Evolutionary conservation across 2,888 invertebrate genomes (phyloP).

Genomic region (Hemithea aestivaria): DNA sequence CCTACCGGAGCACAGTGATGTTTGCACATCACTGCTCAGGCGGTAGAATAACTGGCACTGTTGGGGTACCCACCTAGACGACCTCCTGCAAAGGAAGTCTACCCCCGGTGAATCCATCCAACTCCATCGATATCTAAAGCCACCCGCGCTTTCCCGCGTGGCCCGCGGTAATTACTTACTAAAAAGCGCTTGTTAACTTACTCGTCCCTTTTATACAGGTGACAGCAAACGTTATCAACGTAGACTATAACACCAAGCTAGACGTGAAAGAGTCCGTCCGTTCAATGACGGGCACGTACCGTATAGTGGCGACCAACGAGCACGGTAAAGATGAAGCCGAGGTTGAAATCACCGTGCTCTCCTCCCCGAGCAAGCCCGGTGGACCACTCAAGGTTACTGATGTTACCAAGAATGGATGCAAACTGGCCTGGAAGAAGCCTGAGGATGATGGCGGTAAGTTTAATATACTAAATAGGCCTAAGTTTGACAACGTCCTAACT

Average conservation of each 20-base stretch:
- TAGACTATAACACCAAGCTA: slow-evolving; percentile 94
- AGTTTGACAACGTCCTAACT: no score
- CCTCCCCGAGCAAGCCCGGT: slow-evolving; percentile 91
- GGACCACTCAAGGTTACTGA: slow-evolving; percentile 94
- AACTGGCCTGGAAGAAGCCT: slow-evolving; percentile 95
- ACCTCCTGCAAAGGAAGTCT: no score
- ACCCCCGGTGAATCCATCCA: no score
- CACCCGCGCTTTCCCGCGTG: no score
- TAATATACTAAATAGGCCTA: background rate
- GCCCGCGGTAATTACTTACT: no score
- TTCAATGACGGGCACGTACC: slow-evolving; percentile 93
- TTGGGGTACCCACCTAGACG: no score
- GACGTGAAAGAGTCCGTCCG: slow-evolving; percentile 88
- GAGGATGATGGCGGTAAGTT: slow-evolving; percentile 92
- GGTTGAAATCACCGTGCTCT: slow-evolving; percentile 93
- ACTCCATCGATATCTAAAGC: no score
- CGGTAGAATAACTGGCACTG: no score
- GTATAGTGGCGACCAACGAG: slow-evolving; percentile 92
- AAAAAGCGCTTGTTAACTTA: no score
- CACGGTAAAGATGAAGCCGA: slow-evolving; percentile 96
- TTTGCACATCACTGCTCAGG: no score
- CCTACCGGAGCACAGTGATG: no score
- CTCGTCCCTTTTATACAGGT: no score
- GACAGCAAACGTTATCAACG: slow-evolving; percentile 87
- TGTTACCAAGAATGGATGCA: slow-evolving; percentile 93